Percentiles rank a stretch among this genome's conserved stretches.
Conservation (phyloP, 1,140 invertebrate genomes). For the Drosophila ananassae region DNA sequence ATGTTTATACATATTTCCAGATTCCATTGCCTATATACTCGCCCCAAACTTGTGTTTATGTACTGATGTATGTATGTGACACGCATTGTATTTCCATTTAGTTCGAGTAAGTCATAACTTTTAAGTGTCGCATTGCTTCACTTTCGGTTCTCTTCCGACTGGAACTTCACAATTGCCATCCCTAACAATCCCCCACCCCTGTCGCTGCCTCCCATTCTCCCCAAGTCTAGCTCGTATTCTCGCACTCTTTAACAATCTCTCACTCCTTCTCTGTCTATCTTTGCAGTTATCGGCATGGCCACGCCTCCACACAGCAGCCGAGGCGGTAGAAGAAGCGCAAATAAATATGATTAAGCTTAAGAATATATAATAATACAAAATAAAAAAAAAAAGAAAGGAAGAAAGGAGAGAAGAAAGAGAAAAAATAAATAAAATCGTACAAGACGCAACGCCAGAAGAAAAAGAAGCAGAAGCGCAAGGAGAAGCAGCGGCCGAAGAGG, state of each 20-base stretch:
- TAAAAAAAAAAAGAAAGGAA: slow-evolving; percentile 13
- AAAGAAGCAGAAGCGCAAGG: slow-evolving; percentile 3
- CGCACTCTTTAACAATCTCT: not conserved
- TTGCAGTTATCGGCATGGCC: slow-evolving; percentile 51
- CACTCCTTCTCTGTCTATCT: slow-evolving; percentile 22
- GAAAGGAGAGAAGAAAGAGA: not conserved
- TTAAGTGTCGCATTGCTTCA: slow-evolving; percentile 52
- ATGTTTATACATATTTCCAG: too few species aligned
- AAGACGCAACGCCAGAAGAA: not conserved
- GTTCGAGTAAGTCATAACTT: slow-evolving; percentile 49
- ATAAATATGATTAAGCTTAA: slow-evolving; percentile 83
- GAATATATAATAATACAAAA: slow-evolving; percentile 69
- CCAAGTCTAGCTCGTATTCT: not conserved
- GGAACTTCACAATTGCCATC: slow-evolving; percentile 35
- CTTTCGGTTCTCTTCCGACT: slow-evolving; percentile 16
- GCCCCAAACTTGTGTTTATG: too few species aligned
- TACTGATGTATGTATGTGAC: not conserved
- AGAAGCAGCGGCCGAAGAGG: not conserved
- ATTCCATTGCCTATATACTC: too few species aligned
- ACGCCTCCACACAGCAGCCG: slow-evolving; percentile 40
- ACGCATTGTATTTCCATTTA: slow-evolving; percentile 10
- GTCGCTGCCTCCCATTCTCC: not conserved
- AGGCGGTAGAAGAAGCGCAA: slow-evolving; percentile 63
- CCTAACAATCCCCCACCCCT: slow-evolving; percentile 7
- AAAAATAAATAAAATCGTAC: not conserved